Conservation (phyloP, 2,797 vertebrate genomes). For the Saxicola maurus region DNA sequence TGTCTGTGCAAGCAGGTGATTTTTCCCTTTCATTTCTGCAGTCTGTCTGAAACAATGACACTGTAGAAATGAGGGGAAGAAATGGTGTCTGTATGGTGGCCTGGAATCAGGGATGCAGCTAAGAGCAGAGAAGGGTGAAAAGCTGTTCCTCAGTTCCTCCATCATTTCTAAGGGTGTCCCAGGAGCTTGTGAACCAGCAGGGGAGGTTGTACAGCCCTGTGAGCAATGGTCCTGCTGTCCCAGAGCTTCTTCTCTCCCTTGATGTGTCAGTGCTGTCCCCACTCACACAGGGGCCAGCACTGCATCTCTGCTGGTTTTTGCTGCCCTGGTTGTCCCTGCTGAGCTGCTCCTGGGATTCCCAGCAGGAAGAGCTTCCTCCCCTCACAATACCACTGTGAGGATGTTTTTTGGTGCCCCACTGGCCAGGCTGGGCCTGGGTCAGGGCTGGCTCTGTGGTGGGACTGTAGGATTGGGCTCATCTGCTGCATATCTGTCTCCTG, state of each 20-base stretch:
- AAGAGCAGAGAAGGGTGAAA: not conserved
- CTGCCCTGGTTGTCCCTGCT: not conserved
- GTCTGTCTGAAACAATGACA: not conserved
- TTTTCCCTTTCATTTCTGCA: not conserved
- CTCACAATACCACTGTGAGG: not conserved
- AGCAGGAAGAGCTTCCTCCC: not conserved
- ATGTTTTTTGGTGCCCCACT: not conserved
- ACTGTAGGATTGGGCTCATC: not conserved
- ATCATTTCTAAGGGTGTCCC: not conserved
- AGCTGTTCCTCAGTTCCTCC: not conserved
- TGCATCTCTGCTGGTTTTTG: not conserved
- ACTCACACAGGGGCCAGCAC: not conserved
- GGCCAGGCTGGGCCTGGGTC: not conserved
- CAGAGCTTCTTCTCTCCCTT: not conserved
- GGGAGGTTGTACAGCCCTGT: not conserved
- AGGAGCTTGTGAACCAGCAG: not conserved
- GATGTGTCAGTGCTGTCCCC: not conserved
- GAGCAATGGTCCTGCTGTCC: not conserved
- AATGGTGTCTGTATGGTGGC: rapidly evolving
- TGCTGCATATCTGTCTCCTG: not conserved
- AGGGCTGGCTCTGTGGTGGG: not conserved
- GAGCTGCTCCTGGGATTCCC: not conserved
- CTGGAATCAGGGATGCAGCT: not conserved
- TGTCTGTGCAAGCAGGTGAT: not conserved
- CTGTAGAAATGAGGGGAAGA: not conserved